Evolutionary conservation across 2,888 invertebrate species (phyloP).

Genomic region (Zaprionus lineosus): DNA sequence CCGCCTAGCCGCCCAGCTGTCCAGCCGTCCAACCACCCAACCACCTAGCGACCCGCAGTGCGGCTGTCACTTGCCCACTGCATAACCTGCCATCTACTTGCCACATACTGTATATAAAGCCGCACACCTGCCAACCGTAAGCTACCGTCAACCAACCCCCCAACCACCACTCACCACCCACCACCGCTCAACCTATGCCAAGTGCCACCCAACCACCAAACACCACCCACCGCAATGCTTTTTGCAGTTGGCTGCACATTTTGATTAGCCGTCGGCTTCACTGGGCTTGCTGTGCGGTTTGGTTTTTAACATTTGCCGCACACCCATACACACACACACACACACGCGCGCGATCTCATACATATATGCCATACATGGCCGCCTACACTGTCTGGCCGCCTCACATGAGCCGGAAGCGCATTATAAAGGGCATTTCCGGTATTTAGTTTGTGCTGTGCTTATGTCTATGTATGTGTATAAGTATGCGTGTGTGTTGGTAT

Average conservation of each 20-base stretch:
- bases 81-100: no score
- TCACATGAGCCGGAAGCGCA: conserved; percentile 74
- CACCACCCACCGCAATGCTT: conserved; percentile 17
- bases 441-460: conserved; percentile 60
- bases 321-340: conserved; percentile 19
- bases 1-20: conserved; percentile 42
- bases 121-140: no score
- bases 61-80: no score
- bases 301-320: conserved; percentile 62
- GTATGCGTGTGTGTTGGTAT: no score
- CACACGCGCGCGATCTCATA: neutral
- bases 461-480: no score
- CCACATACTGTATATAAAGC: no score
- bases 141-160: no score
- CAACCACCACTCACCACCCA: neutral
- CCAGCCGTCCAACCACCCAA: conserved; percentile 21
- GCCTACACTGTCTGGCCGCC: conserved; percentile 39
- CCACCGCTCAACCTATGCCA: neutral
- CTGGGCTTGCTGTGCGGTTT: conserved; percentile 46
- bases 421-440: conserved; percentile 78
- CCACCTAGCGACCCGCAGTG: neutral
- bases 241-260: conserved; percentile 75
- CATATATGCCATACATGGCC: neutral
- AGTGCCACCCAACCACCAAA: neutral
- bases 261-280: conserved; percentile 63